Evolutionary conservation across 2,113 vertebrate genomes (phyloP), one percentile per base, ranked within the genome.

Genomic region (Sterna hirundo): DNA sequence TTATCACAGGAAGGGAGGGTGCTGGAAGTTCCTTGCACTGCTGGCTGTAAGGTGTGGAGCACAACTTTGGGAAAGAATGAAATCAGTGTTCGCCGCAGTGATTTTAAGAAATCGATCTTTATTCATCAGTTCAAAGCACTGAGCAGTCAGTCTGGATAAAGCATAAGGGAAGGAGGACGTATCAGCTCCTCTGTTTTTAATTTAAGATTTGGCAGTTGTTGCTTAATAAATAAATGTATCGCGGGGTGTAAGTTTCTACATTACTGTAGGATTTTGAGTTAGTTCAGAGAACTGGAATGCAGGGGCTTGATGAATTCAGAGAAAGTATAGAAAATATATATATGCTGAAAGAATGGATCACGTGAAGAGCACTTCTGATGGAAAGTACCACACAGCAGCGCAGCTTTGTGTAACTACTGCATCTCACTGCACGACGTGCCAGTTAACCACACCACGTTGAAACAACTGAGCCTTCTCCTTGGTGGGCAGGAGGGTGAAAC

Each of bases 31-130:
- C 34, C 34, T 91, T 82, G 29, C 0, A 0, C 40, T 51, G 49
- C 12, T 22, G 91, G 42, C 38, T 49, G 23, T 36, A 11, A 69
- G 64, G 60, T 25, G 30, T 52, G 42, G 62, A 90, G 32, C 23
- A 13, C 0, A 10, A 47, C 38, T 81, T 75, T 64, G 29, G 76
- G 65, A 60, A 84, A 78, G 65, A 29, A 83, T n/a, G 5, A 92
- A 84, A 78, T 60, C 51, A 17, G 19, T 2, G 4, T 68, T 55
- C 3, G 2, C 38, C 42, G 68, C 36, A 34, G 27, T 27, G 75
- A 60, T 78, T 94, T 94, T 64, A 72, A 74, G 61, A 87, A 95
- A 90, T 26, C 52, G 30, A 72, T 84, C 57, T 85, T 76, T 85
- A 40, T 76, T 76, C 54, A 38, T 57, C 52, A 46, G 69, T 46